Base-by-base conservation (phyloP, 2,113 vertebrate species). In the Sigmodon hispidus region DNA sequence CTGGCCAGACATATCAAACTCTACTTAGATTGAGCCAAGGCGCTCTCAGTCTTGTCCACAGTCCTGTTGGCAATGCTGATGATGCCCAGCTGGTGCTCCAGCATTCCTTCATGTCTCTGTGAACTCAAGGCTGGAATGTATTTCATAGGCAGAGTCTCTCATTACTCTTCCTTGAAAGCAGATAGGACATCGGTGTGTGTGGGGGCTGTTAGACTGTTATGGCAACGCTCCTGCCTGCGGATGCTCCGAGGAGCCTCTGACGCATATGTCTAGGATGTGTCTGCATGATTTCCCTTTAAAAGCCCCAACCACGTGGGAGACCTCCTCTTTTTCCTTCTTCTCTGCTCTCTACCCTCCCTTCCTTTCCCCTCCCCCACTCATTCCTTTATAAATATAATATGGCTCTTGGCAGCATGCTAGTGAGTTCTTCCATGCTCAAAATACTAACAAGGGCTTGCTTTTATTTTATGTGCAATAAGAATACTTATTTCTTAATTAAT, bases 401-500 rank as follows among this genome's bases (percentile, higher is more conserved):
- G n/a, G n/a, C n/a, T n/a, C n/a, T n/a, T n/a, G n/a, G n/a, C n/a
- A n/a, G n/a, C n/a, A n/a, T n/a, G n/a, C n/a, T n/a, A n/a, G n/a
- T n/a, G n/a, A n/a, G n/a, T n/a, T n/a, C n/a, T n/a, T n/a, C n/a
- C n/a, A n/a, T n/a, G n/a, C n/a, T n/a, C n/a, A n/a, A n/a, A n/a
- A n/a, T n/a, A n/a, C n/a, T n/a, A n/a, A n/a, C n/a, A n/a, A 81
- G 4, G 3, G 91, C 61, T 50, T 83, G 93, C 65, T 15, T 89
- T 73, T 77, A 84, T 93, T 34, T n/a, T 76, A 34, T 24, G 45
- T 69, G 63, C 3, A 69, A 86, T 85, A 50, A 61, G 67, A 92
- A 81, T 93, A 96, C 91, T 94, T 52, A 87, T 91, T 83, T 96
- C 95, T 98, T 95, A 69, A 94, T 59, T 93, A 84, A 11, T 40